A percentile compares a stretch with the other conserved stretches of the same genome.
Evolutionary conservation across 1,140 invertebrate species (phyloP).

Genomic region (Leucophenga varia): DNA sequence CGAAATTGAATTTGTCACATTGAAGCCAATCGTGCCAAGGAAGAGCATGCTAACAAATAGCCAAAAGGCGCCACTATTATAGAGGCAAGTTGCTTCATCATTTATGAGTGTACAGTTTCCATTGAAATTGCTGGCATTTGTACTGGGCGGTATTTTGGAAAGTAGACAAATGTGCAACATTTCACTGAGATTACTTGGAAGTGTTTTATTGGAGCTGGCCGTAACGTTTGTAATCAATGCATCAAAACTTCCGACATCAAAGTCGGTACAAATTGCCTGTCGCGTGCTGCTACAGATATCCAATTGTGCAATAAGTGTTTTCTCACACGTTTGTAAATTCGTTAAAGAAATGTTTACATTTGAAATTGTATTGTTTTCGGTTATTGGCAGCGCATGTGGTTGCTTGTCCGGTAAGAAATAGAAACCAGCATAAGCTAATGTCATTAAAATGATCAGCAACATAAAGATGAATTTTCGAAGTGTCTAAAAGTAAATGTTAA

Average conservation of each 20-base stretch:
- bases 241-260: no score
- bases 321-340: neutral
- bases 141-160: neutral
- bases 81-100: slow-evolving; percentile 60
- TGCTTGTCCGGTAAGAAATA: slow-evolving; percentile 63
- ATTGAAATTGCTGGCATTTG: slow-evolving; percentile 5
- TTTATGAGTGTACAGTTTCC: no score
- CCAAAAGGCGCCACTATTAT: slow-evolving; percentile 67
- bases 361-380: slow-evolving; percentile 25
- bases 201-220: no score
- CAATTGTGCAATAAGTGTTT: no score
- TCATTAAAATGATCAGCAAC: slow-evolving; percentile 63
- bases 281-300: no score
- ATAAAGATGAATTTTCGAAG: slow-evolving; percentile 72
- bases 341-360: slow-evolving; percentile 3
- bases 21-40: slow-evolving; percentile 72
- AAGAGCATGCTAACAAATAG: slow-evolving; percentile 70
- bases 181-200: no score
- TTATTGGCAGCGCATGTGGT: slow-evolving; percentile 23
- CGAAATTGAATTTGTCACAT: slow-evolving; percentile 74
- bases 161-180: slow-evolving; percentile 21
- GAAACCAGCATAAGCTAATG: slow-evolving; percentile 64
- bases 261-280: no score
- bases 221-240: no score
- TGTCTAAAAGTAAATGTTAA: no score